Base-by-base conservation (phyloP, 2,888 invertebrate genomes). In the Elysia crispata region DNA sequence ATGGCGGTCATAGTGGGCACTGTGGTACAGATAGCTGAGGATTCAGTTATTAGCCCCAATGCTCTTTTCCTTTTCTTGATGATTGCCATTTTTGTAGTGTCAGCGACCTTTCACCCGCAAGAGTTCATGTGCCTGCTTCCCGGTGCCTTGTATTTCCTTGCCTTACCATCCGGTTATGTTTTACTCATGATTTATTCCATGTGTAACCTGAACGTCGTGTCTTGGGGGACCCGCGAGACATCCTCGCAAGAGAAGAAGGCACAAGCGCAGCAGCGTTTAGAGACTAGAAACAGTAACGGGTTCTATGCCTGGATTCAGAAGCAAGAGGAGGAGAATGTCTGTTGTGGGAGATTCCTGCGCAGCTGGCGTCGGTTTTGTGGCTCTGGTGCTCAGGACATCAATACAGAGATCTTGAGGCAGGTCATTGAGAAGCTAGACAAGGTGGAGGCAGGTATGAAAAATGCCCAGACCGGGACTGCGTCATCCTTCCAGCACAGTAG, bases 141-240 rank as follows among this genome's bases (percentile, higher is more conserved):
- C 41, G 89, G 89, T 66, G 80, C 94, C 15, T 83, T 98, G 70
- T 98, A 98, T 91, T 96, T 96, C 90, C 95, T 98, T 69, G 96
- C 97, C 15, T 96, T 98, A 78, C 98, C 98, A 0, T 96, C 97
- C 84, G 98, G 98, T 95, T 98, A 98, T 92, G 95, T 98, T 94
- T 93, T 98, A 90, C 94, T 98, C 77, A 95, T 97, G 84, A 95
- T 98, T 80, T 98, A 97, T 91, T 96, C 97, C 0, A 93, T 97
- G 54, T 97, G 97, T 91, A 98, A 98, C 91, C 94, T 98, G 93
- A 97, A 98, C 91, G 96, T 97, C 89, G 96, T 98, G 1, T 95
- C 96, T 0, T 98, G 98, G 98, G 98, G 98, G 5, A 98, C 98
- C 0, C 94, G 98, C 81, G 98, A 98, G 78, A 82, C 81, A 28